Base-by-base conservation (phyloP, 1,140 invertebrate genomes). In the Chionoecetes opilio region DNA sequence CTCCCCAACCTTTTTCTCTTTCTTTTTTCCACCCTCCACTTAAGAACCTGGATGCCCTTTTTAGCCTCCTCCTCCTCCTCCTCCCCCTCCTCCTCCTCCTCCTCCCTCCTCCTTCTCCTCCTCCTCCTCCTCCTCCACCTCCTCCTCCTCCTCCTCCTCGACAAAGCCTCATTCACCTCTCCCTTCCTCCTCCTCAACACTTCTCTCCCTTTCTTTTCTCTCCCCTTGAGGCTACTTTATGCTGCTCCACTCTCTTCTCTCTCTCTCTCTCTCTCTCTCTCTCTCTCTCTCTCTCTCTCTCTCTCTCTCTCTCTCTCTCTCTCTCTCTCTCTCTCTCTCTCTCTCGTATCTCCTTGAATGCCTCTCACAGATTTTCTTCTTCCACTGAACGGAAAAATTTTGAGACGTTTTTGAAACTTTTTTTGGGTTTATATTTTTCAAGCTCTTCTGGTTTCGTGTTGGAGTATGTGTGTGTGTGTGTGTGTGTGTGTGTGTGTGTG, bases 251-350 rank as follows among this genome's bases (percentile, higher is more conserved):
- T 75, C n/a, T 26, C n/a, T 26, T 75, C 63, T 75, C 63, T 63
- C 53, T 63, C 53, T 63, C 53, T 63, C 53, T 63, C 53, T 63
- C 53, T 63, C 53, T 63, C 53, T 63, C 53, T 75, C 63, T 75
- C 63, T 75, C 63, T 75, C 63, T 75, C 63, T 75, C 63, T 75
- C 63, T 75, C 63, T 75, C 63, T 75, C 63, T 75, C 63, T 75
- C 63, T 75, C 63, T 75, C 63, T 75, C 63, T 75, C 63, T 75
- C 63, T 75, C 63, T 75, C 63, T 75, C 63, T 75, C 63, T 75
- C 63, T 75, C 63, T 75, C 63, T 75, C 63, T 75, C 63, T 11
- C 41, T 46, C 41, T 46, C 63, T 21, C 21, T 21, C 63, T 75
- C 21, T 21, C 21, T 75, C 63, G 6, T 26, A 53, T 75, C 63